These are phyloP conservation scores for Cisticola juncidis DNA, from an alignment of 2,113 vertebrate species.

Conservation along the genomic window DNA sequence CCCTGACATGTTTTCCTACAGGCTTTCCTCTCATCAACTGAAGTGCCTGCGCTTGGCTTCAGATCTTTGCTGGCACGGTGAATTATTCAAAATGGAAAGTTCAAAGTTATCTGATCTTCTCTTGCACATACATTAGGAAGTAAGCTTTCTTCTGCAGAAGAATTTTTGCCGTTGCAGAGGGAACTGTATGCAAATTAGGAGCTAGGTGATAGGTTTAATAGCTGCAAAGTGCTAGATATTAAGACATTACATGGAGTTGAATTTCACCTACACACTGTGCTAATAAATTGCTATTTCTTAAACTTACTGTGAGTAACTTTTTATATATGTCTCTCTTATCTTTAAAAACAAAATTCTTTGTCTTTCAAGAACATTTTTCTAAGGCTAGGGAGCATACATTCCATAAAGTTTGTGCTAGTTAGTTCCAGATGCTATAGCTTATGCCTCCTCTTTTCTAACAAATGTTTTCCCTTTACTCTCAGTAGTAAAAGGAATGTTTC, in stretches of 20 bases:
- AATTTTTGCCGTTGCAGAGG: neutral
- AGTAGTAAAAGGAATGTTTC: constrained; percentile 10
- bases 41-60: neutral
- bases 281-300: neutral
- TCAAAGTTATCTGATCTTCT: neutral
- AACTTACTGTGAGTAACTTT: neutral
- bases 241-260: neutral
- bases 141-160: neutral
- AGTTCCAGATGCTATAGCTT: constrained; percentile 60
- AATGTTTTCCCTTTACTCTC: constrained; percentile 32
- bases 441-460: neutral
- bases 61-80: neutral
- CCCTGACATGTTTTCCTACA: neutral
- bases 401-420: constrained; percentile 11
- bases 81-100: neutral
- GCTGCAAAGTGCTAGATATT: neutral
- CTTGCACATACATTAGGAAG: neutral
- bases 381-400: neutral
- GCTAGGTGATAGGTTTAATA: neutral
- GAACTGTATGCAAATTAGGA: neutral
- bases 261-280: neutral
- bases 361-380: constrained; percentile 6
- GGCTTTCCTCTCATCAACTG: neutral
- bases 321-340: neutral
- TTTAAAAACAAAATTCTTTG: neutral